A percentile compares a stretch with the other conserved stretches of the same genome.
Conservation (phyloP, 2,888 invertebrate species). For the Notodonta ziczac region DNA sequence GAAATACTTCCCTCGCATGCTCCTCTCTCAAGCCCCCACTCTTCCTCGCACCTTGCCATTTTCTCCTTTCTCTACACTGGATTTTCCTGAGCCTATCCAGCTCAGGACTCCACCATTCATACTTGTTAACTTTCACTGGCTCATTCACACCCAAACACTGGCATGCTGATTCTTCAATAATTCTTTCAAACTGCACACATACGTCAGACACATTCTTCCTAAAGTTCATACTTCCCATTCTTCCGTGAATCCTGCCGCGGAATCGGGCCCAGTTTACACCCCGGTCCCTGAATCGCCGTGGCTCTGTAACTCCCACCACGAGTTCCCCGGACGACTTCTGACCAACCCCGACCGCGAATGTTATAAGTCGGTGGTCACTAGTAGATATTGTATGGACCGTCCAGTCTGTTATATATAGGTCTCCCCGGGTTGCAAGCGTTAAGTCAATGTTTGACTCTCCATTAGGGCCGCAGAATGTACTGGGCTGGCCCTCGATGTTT, state of each 20-base stretch:
- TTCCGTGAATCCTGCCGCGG: not conserved
- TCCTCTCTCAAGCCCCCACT: no score
- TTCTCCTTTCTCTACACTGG: no score
- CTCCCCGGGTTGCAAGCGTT: not conserved
- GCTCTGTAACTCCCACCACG: no score
- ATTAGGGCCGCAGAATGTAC: slow-evolving; percentile 11
- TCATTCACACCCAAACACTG: no score
- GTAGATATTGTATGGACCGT: not conserved
- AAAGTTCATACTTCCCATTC: not conserved
- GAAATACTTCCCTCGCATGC: no score
- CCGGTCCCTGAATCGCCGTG: not conserved
- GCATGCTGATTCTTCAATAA: no score
- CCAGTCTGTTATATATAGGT: not conserved
- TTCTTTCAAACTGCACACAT: not conserved
- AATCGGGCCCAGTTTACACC: not conserved
- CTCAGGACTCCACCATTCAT: no score
- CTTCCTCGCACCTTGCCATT: no score
- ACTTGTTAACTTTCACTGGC: no score
- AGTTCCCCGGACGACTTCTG: not conserved
- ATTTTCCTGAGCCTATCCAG: no score
- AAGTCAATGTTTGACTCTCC: slow-evolving; percentile 11
- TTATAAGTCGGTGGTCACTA: not conserved
- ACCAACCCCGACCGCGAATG: not conserved
- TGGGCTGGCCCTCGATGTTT: slow-evolving; percentile 5
- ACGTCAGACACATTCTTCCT: not conserved